Base-by-base conservation (phyloP, 2,888 invertebrate species). In the Dicycla oo region DNA sequence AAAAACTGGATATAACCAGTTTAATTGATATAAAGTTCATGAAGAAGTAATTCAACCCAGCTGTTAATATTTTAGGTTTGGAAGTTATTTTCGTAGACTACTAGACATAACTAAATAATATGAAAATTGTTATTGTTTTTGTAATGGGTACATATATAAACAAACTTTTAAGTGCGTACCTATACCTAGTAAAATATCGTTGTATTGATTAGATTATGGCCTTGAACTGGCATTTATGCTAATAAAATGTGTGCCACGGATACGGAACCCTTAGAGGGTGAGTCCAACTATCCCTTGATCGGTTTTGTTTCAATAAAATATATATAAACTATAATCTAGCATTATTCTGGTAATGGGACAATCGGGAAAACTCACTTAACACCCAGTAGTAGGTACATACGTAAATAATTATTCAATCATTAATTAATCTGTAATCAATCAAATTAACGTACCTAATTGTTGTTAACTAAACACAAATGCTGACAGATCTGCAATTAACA, bases 141-240 rank as follows among this genome's bases (percentile, higher is more conserved):
- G 5, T 51, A 78, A 57, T 43, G 3, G 40, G 3, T 18, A 57
- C n/a, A 34, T n/a, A 56, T 11, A 34, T 49, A 49, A 34, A 51
- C 49, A 20, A 73, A 71, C n/a, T 45, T 49, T 71, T 45, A 34
- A 38, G 38, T 70, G 5, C 23, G 15, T 13, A 47, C 5, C 30
- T 38, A 15, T 49, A n/a, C n/a, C n/a, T n/a, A 45, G 11, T 51
- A 71, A 51, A 79, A 72, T 72, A 38, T 40, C 49, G 30, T 73
- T 57, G 11, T 79, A 72, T 79, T 72, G 73, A 72, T 71, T 58
- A 23, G 15, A 71, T 45, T 45, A 49, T 71, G 30, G n/a, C 30
- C 23, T 18, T 18, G 18, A 53, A 30, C 10, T 73, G 18, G 51
- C 40, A 30, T 13, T 73, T 79, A 72, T 53, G 20, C n/a, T 58